These are phyloP conservation scores for Enteromius mattozi DNA, from an alignment of 2,797 vertebrate species.

Conservation along the genomic window DNA sequence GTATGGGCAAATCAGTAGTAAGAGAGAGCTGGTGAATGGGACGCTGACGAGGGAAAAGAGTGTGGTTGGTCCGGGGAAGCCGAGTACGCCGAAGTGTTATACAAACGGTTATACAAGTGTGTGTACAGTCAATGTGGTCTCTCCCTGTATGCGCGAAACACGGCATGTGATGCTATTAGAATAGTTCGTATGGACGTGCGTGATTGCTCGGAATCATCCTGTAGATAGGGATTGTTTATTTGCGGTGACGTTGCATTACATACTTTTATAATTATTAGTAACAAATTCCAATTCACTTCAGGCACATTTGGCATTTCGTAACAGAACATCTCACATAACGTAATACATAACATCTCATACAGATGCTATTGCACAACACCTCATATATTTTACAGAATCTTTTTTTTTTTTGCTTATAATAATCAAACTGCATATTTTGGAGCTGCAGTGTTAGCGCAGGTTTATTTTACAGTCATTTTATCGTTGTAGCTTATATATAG, in stretches of 20 bases:
- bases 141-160: slow-evolving; percentile 4
- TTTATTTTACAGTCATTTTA: neutral
- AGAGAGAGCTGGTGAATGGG: slow-evolving; percentile 67
- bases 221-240: neutral
- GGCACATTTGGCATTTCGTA: slow-evolving; percentile 3
- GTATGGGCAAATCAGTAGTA: slow-evolving; percentile 71
- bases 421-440: neutral
- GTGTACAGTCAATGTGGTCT: slow-evolving; percentile 69
- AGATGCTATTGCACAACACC: slow-evolving; percentile 3
- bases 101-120: slow-evolving; percentile 84
- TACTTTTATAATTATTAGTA: neutral
- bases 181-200: neutral
- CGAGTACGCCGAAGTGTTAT: slow-evolving; percentile 70
- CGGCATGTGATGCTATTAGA: slow-evolving; percentile 20
- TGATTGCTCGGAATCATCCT: neutral
- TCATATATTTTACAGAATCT: neutral
- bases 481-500: neutral
- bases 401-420: neutral
- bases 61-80: slow-evolving; percentile 72
- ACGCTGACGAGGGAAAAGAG: slow-evolving; percentile 42
- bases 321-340: neutral
- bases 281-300: neutral
- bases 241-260: neutral
- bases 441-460: neutral
- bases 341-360: neutral